These are phyloP conservation scores for Pteronotus mesoamericanus DNA, from an alignment of 2,797 vertebrate genomes.

Conservation along the genomic window DNA sequence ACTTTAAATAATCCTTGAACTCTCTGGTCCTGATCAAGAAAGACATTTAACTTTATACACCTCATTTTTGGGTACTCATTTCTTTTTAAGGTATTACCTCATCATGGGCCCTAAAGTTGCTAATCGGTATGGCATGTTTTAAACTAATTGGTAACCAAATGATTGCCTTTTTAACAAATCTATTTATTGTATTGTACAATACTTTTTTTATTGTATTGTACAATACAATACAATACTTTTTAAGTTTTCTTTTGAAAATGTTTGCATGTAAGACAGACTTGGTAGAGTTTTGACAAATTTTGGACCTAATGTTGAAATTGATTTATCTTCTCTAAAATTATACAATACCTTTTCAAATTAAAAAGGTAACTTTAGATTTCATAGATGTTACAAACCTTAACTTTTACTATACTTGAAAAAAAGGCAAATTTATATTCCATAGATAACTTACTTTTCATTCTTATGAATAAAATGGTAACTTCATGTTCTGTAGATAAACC, in stretches of 20 bases:
- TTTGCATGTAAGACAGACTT: not conserved
- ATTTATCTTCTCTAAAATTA: not conserved
- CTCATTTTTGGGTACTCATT: not conserved
- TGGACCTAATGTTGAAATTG: not conserved
- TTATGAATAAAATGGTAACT: not conserved
- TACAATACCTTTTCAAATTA: not conserved
- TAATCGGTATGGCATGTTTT: not conserved
- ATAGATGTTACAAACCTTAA: not conserved
- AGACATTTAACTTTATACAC: slow-evolving; percentile 51
- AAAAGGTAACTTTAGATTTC: not conserved
- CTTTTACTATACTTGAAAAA: not conserved
- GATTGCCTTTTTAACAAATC: not conserved
- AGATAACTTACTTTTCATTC: not conserved
- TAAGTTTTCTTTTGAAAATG: not conserved
- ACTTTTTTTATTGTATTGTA: not conserved
- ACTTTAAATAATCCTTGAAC: slow-evolving; percentile 77
- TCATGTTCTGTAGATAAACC: not conserved
- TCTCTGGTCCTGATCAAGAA: slow-evolving; percentile 60
- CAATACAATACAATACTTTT: not conserved
- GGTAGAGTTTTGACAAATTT: not conserved
- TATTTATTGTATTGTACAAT: not conserved
- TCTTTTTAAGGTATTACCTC: not conserved
- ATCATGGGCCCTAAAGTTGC: not conserved
- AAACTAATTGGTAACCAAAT: not conserved
- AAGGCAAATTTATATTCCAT: not conserved